These are phyloP conservation scores for Solen grandis DNA, from an alignment of 1,140 invertebrate species.

Conservation along the genomic window DNA sequence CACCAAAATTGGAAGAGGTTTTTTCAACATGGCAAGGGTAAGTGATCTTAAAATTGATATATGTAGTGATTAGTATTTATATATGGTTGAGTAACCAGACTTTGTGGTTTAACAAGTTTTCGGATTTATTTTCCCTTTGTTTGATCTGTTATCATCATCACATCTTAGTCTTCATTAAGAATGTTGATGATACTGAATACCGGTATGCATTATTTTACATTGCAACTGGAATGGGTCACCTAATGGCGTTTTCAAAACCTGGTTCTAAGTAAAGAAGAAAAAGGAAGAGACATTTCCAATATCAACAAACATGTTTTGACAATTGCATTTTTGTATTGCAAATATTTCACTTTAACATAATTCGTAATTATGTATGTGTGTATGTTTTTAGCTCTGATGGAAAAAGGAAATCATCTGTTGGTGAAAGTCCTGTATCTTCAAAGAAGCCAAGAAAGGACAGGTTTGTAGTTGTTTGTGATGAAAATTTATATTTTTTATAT, in stretches of 20 bases:
- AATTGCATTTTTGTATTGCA: no score
- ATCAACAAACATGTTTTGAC: no score
- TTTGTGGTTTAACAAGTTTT: neutral
- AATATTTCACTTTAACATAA: no score
- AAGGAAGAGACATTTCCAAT: no score
- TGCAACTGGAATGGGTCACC: neutral
- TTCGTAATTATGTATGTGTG: no score
- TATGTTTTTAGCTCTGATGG: no score
- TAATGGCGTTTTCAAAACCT: no score
- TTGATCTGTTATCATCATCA: neutral
- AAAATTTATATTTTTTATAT: neutral
- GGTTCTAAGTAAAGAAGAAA: no score
- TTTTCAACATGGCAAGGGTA: constrained; percentile 33
- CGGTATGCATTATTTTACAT: neutral
- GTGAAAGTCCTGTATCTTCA: neutral
- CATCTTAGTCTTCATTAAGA: no score
- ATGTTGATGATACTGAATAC: neutral
- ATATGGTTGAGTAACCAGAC: neutral
- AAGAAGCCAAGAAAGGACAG: constrained; percentile 48
- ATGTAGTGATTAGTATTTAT: neutral
- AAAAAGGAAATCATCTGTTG: constrained; percentile 43
- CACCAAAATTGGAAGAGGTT: constrained; percentile 37
- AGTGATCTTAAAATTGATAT: neutral
- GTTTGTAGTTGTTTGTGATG: constrained; percentile 1
- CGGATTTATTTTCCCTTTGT: neutral